Evolutionary conservation across 2,888 invertebrate genomes (phyloP).

Genomic region (Pocota personata): DNA sequence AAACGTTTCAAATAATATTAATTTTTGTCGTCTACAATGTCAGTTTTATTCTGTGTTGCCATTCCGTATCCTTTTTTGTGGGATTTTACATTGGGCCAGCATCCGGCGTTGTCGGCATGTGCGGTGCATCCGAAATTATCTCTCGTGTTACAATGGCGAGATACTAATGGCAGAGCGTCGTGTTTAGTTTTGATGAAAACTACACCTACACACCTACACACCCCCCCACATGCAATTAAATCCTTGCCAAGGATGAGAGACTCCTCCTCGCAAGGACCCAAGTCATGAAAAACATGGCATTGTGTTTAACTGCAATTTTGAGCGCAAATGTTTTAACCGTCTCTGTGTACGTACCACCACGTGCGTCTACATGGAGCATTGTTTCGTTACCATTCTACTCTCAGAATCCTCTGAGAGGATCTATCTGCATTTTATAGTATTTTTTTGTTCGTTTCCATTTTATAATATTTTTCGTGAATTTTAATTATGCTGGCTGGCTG

Average conservation of each 20-base stretch:
- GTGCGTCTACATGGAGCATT: neutral
- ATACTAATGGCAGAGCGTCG: neutral
- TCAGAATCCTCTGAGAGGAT: slow-evolving; percentile 31
- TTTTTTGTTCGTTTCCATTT: neutral
- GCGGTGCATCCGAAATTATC: slow-evolving; percentile 66
- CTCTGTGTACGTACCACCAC: neutral
- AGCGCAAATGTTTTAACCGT: slow-evolving; percentile 25
- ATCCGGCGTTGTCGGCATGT: slow-evolving; percentile 47
- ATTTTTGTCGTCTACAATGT: slow-evolving; percentile 70
- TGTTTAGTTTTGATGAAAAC: slow-evolving; percentile 26
- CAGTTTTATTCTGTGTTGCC: slow-evolving; percentile 49
- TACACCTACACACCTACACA: neutral
- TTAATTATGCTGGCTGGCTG: slow-evolving; percentile 39
- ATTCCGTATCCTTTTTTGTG: slow-evolving; percentile 46
- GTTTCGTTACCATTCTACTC: slow-evolving; percentile 14
- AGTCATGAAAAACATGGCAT: slow-evolving; percentile 39
- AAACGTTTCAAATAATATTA: slow-evolving; percentile 70
- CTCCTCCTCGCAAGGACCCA: neutral
- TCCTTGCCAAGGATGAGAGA: neutral
- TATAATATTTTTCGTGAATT: slow-evolving; percentile 44
- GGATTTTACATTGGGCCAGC: slow-evolving; percentile 31
- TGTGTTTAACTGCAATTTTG: slow-evolving; percentile 18
- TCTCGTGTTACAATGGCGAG: slow-evolving; percentile 7
- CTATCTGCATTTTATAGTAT: slow-evolving; percentile 35
- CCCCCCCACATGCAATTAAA: slow-evolving; percentile 24